These are phyloP conservation scores for Littorina saxatilis DNA, from an alignment of 1,140 invertebrate genomes.

Conservation along the genomic window DNA sequence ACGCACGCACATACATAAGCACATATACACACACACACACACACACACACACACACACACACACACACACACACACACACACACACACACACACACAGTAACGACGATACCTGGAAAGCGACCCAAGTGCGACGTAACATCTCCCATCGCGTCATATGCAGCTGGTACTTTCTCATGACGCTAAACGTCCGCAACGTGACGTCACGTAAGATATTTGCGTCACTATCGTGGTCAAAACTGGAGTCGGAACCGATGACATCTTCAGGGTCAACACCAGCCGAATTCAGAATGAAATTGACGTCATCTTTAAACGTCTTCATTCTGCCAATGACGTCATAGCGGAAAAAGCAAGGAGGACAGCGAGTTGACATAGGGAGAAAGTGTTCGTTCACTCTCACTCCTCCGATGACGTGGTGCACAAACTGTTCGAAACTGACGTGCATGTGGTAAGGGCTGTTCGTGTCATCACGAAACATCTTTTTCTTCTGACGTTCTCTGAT, in stretches of 20 bases:
- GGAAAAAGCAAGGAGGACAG: constrained; percentile 1
- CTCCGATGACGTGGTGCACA: constrained; percentile 3
- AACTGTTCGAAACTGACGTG: constrained; percentile 7
- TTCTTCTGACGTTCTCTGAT: background rate
- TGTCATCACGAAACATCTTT: background rate
- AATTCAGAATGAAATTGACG: background rate
- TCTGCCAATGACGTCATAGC: constrained; percentile 6
- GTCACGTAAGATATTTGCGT: constrained; percentile 27
- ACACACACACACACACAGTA: background rate
- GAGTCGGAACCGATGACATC: background rate
- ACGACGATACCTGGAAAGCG: constrained; percentile 23
- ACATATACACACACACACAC: too few relatives aligned
- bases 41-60: constrained; percentile 1
- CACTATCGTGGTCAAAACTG: constrained; percentile 21
- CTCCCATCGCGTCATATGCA: background rate
- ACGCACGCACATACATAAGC: too few relatives aligned
- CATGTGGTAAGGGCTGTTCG: too few relatives aligned
- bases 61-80: background rate
- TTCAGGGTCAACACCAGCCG: background rate
- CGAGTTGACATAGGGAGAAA: constrained; percentile 11
- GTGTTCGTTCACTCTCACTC: background rate
- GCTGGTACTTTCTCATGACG: background rate
- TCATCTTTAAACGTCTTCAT: constrained; percentile 23
- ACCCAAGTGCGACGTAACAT: constrained; percentile 24
- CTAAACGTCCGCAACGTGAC: background rate